Percentiles rank a stretch among this genome's conserved stretches.
phyloP scores from a whole-genome alignment of 2,888 invertebrate genomes.

The Dasypolia templi region DNA sequence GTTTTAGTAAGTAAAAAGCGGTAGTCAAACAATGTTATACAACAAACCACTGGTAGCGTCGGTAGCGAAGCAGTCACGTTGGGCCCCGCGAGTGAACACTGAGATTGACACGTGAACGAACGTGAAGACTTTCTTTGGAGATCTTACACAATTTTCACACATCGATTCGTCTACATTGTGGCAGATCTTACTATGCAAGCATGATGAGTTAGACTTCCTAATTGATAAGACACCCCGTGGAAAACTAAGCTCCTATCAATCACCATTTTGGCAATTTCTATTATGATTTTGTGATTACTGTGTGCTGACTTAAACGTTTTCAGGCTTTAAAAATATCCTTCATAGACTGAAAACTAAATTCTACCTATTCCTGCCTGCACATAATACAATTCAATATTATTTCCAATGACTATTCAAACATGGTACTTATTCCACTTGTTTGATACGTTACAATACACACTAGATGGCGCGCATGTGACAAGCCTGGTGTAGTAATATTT shows the following conservation, averaged over 20 bases:
- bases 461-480: slow-evolving; percentile 22
- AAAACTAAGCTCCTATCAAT: too few relatives aligned
- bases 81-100: not conserved
- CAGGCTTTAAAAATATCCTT: too few relatives aligned
- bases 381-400: slow-evolving; percentile 14
- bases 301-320: too few relatives aligned
- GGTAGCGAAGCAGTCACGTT: slow-evolving; percentile 15
- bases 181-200: not conserved
- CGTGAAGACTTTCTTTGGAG: not conserved
- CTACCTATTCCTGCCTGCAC: not conserved
- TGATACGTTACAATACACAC: slow-evolving; percentile 19
- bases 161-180: too few relatives aligned
- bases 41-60: not conserved
- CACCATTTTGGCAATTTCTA: too few relatives aligned
- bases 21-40: not conserved
- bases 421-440: not conserved
- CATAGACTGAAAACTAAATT: not conserved
- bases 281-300: too few relatives aligned
- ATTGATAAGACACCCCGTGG: not conserved
- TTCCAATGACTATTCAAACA: slow-evolving; percentile 19
- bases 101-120: slow-evolving; percentile 21
- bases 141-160: not conserved
- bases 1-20: not conserved
- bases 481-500: not conserved
- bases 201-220: not conserved